A percentile compares a stretch with the other conserved stretches of the same genome.
Conservation (phyloP, 2,113 vertebrate species). For the Poeciliopsis occidentalis region DNA sequence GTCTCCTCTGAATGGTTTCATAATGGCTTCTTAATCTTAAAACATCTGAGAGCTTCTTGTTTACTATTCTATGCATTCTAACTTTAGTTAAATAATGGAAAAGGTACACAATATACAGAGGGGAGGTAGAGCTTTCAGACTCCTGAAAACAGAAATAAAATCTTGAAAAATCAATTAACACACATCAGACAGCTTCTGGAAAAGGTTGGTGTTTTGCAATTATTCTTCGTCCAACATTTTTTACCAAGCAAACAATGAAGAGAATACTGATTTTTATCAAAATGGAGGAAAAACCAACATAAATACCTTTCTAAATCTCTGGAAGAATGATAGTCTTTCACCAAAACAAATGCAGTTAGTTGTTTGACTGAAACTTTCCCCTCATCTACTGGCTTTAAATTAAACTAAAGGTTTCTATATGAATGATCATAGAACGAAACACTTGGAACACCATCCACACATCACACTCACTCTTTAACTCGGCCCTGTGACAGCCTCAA, state of each 20-base stretch:
- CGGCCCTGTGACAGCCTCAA: neutral
- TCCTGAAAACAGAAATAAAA: neutral
- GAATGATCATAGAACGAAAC: neutral
- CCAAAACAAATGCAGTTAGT: neutral
- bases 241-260: neutral
- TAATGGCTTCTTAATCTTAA: neutral
- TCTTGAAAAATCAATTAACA: neutral
- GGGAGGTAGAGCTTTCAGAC: neutral
- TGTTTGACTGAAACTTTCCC: neutral
- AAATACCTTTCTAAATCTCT: neutral
- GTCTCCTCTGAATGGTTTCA: constrained; percentile 17
- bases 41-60: neutral
- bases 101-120: neutral
- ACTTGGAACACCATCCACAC: neutral
- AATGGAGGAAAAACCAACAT: neutral
- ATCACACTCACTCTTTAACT: neutral
- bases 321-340: neutral
- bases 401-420: too few relatives aligned
- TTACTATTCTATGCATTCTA: neutral
- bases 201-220: neutral
- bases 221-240: neutral
- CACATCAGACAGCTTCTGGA: neutral
- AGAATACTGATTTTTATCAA: neutral
- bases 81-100: neutral
- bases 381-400: too few relatives aligned